A percentile compares a stretch with the other conserved stretches of the same genome.
These are phyloP conservation scores for Hipposideros armiger DNA, from an alignment of 2,113 vertebrate species.

Conservation along the genomic window DNA sequence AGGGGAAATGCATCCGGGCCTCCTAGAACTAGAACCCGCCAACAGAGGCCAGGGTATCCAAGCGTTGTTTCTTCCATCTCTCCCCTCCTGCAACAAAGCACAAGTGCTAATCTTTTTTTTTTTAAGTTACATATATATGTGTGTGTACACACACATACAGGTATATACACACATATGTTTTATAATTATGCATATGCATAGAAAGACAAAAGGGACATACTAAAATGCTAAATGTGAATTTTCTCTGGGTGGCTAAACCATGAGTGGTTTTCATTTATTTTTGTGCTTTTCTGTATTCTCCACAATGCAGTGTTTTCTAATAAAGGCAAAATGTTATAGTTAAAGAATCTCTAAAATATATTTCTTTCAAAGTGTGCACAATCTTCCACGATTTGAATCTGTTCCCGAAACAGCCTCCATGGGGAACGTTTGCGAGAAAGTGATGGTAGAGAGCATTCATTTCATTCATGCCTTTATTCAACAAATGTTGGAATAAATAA, in stretches of 20 bases:
- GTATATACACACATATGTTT: neutral
- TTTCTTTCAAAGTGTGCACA: neutral
- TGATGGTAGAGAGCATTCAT: neutral
- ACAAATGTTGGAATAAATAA: neutral
- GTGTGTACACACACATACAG: neutral
- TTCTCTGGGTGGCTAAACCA: neutral
- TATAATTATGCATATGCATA: neutral
- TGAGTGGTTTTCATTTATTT: neutral
- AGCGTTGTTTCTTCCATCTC: neutral
- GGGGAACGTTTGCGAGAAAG: neutral
- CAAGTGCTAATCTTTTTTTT: neutral
- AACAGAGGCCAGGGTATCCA: neutral
- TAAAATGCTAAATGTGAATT: neutral
- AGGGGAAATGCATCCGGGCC: neutral
- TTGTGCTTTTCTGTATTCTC: constrained; percentile 33
- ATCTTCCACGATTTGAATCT: neutral
- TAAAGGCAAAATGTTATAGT: neutral
- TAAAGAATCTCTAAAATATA: neutral
- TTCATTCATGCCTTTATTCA: neutral
- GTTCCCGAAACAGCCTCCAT: neutral
- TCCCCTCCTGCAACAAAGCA: neutral
- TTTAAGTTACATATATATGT: neutral
- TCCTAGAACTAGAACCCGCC: neutral
- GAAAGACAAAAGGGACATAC: constrained; percentile 6
- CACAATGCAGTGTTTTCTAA: neutral